Conservation (phyloP, 2,113 vertebrate species). For the Plotosus lineatus region DNA sequence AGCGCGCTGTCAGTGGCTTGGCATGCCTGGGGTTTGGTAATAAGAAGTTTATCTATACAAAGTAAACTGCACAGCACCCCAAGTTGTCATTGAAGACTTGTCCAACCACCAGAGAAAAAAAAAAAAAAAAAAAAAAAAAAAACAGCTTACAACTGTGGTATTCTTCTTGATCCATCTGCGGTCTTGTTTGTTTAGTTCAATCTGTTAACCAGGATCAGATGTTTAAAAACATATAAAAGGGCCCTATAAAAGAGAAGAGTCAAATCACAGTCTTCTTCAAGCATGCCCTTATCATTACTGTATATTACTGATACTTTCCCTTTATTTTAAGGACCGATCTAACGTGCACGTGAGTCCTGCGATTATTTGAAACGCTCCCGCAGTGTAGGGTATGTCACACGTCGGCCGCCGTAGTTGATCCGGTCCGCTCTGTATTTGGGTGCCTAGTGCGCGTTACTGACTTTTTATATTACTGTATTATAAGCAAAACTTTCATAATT, state of each 20-base stretch:
- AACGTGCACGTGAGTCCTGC: constrained; percentile 37
- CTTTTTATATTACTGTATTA: background rate
- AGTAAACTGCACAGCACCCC: constrained; percentile 19
- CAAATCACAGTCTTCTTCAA: background rate
- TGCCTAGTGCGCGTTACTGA: constrained; percentile 10
- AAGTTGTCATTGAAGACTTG: constrained; percentile 13
- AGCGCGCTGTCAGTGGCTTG: constrained; percentile 36
- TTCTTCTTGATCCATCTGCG: constrained; percentile 24
- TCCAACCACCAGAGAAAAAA: constrained; percentile 14
- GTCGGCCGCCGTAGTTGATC: constrained; percentile 22
- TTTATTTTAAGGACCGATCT: constrained; percentile 5
- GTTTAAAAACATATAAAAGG: background rate
- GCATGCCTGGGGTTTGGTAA: constrained; percentile 26
- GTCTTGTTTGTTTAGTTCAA: constrained; percentile 28
- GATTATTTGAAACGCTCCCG: constrained; percentile 28
- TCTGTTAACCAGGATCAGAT: constrained; percentile 31
- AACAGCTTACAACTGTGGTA: background rate
- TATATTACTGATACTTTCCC: background rate
- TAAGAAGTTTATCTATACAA: constrained; percentile 35
- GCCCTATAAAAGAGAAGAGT: background rate
- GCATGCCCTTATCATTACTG: background rate
- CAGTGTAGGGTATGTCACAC: constrained; percentile 15
- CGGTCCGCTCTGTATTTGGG: constrained; percentile 27
- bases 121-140: too few relatives aligned
- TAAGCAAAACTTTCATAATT: constrained; percentile 31